Evolutionary conservation across 37 sponge, comb jelly and placozoan genomes (phyloP).

Genomic region (Halisarca cf. caerulea): DNA sequence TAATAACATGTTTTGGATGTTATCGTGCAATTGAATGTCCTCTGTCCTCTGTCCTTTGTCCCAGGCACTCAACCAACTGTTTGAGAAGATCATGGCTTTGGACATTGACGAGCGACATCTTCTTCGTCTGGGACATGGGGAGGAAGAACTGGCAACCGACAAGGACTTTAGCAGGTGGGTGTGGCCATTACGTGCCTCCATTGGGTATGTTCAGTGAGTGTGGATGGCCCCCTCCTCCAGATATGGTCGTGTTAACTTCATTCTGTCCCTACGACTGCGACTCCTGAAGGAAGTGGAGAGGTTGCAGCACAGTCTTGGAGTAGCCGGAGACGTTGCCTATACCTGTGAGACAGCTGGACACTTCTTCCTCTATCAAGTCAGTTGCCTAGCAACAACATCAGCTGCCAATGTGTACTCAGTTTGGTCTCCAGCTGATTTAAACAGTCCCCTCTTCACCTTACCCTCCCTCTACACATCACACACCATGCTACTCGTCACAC

Average conservation of each 20-base stretch:
- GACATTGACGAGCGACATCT: conserved; percentile 99
- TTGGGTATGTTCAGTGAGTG: background rate
- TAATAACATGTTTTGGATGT: background rate
- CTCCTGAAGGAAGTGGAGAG: conserved; percentile 94
- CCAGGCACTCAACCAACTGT: conserved; percentile 85
- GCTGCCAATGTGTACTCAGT: too few relatives aligned
- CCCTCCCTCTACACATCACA: too few relatives aligned
- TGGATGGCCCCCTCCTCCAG: conserved; percentile 22
- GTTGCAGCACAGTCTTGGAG: conserved; percentile 88
- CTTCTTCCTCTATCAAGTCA: conserved; percentile 93
- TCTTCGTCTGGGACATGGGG: conserved; percentile 96
- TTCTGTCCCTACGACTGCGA: conserved; percentile 88
- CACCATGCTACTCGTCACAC: too few relatives aligned
- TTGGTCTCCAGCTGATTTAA: too few relatives aligned
- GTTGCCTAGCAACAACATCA: too few relatives aligned
- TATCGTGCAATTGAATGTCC: background rate
- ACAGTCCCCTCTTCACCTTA: too few relatives aligned
- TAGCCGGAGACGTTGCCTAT: conserved; percentile 95
- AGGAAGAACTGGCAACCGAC: conserved; percentile 95
- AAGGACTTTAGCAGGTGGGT: conserved; percentile 95
- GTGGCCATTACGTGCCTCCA: background rate
- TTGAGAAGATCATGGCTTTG: conserved; percentile 98
- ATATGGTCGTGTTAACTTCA: conserved; percentile 99
- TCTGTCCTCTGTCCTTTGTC: too few relatives aligned
- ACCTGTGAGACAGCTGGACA: conserved; percentile 99